Conservation (phyloP, 2,113 vertebrate genomes). For the Entomyzon cyanotis region DNA sequence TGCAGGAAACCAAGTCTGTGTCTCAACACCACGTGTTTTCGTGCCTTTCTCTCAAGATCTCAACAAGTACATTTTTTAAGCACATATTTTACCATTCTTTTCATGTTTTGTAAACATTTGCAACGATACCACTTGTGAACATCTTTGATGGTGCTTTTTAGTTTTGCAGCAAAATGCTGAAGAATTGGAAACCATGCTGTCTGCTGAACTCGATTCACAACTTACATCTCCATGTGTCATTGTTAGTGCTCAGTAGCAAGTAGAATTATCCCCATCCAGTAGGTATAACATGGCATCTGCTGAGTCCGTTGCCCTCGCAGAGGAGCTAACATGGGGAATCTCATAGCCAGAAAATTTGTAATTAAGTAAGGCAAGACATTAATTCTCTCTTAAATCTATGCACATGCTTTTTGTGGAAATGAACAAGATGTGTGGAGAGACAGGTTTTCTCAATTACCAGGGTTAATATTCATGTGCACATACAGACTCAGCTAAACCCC, state of each 20-base stretch:
- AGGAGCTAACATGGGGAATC: neutral
- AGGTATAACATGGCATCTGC: conserved; percentile 50
- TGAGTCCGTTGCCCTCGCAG: conserved; percentile 19
- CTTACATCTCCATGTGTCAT: conserved; percentile 44
- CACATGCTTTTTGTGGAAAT: conserved; percentile 50
- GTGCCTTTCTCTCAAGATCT: neutral
- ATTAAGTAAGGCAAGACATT: conserved; percentile 54
- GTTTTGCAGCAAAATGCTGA: conserved; percentile 53
- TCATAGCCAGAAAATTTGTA: conserved; percentile 54
- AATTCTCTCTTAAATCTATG: conserved; percentile 59
- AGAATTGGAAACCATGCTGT: conserved; percentile 38
- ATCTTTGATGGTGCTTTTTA: conserved; percentile 66
- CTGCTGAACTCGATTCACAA: conserved; percentile 53
- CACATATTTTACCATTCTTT: conserved; percentile 62
- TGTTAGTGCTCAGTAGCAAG: conserved; percentile 38
- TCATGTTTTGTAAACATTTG: conserved; percentile 62
- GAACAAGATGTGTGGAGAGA: conserved; percentile 53
- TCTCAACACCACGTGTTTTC: neutral
- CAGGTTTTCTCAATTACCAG: conserved; percentile 51
- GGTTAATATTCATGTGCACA: conserved; percentile 70
- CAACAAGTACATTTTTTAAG: conserved; percentile 31
- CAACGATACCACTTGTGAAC: conserved; percentile 44
- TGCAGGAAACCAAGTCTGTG: neutral
- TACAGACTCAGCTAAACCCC: conserved; percentile 63
- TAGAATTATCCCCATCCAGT: conserved; percentile 11